These are phyloP conservation scores for Listronotus oregonensis DNA, from an alignment of 1,140 invertebrate species.

Conservation along the genomic window DNA sequence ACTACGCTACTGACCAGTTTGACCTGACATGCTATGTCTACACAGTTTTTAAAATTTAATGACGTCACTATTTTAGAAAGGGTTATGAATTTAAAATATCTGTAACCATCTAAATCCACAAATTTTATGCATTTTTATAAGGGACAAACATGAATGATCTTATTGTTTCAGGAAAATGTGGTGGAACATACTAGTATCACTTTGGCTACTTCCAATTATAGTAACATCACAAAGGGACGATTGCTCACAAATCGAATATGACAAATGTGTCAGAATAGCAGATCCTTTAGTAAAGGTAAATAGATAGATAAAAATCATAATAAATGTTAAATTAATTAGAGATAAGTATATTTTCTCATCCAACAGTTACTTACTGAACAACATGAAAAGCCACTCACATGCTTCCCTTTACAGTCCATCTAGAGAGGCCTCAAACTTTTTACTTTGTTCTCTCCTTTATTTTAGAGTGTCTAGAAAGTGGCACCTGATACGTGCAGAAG, in stretches of 20 bases:
- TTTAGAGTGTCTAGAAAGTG: too few relatives aligned
- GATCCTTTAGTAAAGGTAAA: slow-evolving; percentile 61
- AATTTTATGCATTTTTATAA: not conserved
- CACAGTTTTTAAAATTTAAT: not conserved
- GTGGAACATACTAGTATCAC: slow-evolving; percentile 32
- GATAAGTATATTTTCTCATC: too few relatives aligned
- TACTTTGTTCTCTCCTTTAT: too few relatives aligned
- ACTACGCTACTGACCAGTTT: too few relatives aligned
- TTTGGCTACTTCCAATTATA: slow-evolving; percentile 18
- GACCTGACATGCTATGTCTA: not conserved
- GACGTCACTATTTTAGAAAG: not conserved
- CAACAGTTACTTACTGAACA: too few relatives aligned
- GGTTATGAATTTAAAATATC: not conserved
- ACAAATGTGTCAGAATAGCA: slow-evolving; percentile 61
- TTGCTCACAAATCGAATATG: slow-evolving; percentile 61
- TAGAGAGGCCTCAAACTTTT: too few relatives aligned
- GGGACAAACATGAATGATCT: not conserved
- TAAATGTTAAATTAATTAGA: too few relatives aligned
- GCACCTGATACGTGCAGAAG: too few relatives aligned
- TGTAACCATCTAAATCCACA: not conserved
- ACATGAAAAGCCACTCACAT: too few relatives aligned
- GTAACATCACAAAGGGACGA: slow-evolving; percentile 38
- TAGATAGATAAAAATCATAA: not conserved
- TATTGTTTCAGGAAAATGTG: slow-evolving; percentile 34
- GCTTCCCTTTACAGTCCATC: too few relatives aligned